Conservation (phyloP, 2,113 vertebrate genomes). For the Dermatemys mawii region DNA sequence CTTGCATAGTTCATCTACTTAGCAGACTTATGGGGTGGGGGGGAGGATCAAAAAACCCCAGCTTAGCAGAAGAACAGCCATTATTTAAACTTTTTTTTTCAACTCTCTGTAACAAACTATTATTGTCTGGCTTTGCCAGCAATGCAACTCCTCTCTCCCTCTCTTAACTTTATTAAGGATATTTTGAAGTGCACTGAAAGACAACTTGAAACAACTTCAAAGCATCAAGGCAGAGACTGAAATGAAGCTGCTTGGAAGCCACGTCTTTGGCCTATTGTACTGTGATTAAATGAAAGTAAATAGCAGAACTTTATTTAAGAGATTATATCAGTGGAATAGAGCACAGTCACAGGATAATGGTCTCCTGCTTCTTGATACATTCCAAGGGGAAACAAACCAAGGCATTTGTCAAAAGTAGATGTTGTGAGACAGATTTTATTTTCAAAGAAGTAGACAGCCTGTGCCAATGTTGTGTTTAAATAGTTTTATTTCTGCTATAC, state of each 20-base stretch:
- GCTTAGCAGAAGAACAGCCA: not conserved
- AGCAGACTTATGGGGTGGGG: not conserved
- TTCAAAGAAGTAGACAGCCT: not conserved
- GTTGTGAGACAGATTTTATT: not conserved
- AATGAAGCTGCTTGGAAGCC: slow-evolving; percentile 38
- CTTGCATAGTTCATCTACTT: not conserved
- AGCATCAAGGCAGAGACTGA: slow-evolving; percentile 40
- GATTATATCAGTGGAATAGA: slow-evolving; percentile 56
- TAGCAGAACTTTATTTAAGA: slow-evolving; percentile 64
- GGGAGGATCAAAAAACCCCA: not conserved
- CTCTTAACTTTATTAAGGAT: not conserved
- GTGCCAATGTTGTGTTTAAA: not conserved
- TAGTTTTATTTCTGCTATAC: not conserved
- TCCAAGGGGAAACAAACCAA: slow-evolving; percentile 33
- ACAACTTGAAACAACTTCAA: slow-evolving; percentile 61
- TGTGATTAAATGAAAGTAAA: slow-evolving; percentile 66
- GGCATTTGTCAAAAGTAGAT: slow-evolving; percentile 10
- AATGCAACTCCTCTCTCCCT: not conserved
- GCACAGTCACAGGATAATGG: slow-evolving; percentile 28
- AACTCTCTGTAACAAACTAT: slow-evolving; percentile 1
- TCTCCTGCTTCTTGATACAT: slow-evolving; percentile 17
- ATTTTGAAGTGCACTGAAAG: slow-evolving; percentile 64
- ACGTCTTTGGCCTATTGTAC: slow-evolving; percentile 43
- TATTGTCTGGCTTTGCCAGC: not conserved
- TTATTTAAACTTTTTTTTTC: slow-evolving; percentile 26